Percentiles rank a stretch among this genome's conserved stretches.
Evolutionary conservation across 92 coral and sea anemone genomes (phyloP).

Genomic region (Desmophyllum pertusum): DNA sequence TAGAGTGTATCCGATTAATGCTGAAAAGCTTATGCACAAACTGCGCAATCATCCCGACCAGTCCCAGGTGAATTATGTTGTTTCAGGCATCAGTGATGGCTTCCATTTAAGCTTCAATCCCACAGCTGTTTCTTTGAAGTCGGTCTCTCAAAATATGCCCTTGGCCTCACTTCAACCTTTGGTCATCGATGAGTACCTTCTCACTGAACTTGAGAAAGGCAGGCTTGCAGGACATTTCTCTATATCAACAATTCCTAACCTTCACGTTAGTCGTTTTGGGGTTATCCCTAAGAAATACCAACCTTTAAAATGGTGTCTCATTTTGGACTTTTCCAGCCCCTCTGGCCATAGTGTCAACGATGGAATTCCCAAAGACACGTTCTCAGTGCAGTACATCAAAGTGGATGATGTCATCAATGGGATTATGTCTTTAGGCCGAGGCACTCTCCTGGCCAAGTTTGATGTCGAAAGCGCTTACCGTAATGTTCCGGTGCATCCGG

Average conservation of each 20-base stretch:
- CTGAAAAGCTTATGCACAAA: not conserved
- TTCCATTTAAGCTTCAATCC: too few relatives aligned
- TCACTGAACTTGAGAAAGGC: too few relatives aligned
- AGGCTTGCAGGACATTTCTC: too few relatives aligned
- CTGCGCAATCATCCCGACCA: not conserved
- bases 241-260: conserved; percentile 30
- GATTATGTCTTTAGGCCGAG: conserved; percentile 14
- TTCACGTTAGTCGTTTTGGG: conserved; percentile 47
- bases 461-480: too few relatives aligned
- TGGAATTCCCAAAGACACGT: conserved; percentile 17
- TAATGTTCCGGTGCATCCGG: conserved; percentile 27
- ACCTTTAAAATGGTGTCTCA: conserved; percentile 50
- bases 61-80: too few relatives aligned
- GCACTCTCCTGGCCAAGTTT: conserved; percentile 32
- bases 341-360: conserved; percentile 22
- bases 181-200: too few relatives aligned
- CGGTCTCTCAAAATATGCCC: too few relatives aligned
- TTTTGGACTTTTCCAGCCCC: conserved; percentile 40
- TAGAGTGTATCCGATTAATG: not conserved
- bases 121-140: too few relatives aligned
- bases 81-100: too few relatives aligned
- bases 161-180: too few relatives aligned
- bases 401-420: conserved; percentile 32
- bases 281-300: conserved; percentile 39
- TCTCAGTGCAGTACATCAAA: conserved; percentile 7